phyloP scores from a whole-genome alignment of 2,797 vertebrate genomes.

The Anguilla anguilla region DNA sequence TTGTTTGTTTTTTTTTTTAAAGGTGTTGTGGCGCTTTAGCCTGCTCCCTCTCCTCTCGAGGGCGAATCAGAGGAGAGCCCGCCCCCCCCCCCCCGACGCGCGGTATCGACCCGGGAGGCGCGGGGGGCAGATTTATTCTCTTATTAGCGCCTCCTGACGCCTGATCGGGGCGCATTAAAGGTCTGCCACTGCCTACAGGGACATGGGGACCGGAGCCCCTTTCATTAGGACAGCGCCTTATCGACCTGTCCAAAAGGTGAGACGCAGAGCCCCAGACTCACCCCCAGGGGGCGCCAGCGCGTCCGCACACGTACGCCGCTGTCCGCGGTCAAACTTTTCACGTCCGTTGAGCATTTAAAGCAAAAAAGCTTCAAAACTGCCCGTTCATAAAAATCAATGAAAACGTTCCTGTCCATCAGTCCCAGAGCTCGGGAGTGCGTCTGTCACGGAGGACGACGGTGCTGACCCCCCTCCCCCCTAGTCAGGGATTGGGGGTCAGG shows the following conservation, averaged over 20 bases:
- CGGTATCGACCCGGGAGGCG: too few relatives aligned
- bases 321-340: neutral
- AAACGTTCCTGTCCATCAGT: too few relatives aligned
- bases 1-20: neutral
- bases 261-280: neutral
- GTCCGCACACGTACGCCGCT: neutral
- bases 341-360: neutral
- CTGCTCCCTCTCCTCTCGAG: neutral
- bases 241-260: conserved; percentile 37
- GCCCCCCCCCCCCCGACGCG: too few relatives aligned
- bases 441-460: neutral
- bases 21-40: neutral
- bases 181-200: conserved; percentile 25
- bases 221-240: conserved; percentile 32
- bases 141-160: conserved; percentile 69
- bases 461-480: too few relatives aligned
- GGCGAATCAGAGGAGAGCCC: too few relatives aligned
- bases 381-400: too few relatives aligned
- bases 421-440: too few relatives aligned
- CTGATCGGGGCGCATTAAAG: conserved; percentile 60
- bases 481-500: too few relatives aligned
- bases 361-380: neutral
- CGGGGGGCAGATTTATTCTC: conserved; percentile 61
- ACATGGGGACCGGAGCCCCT: conserved; percentile 31
- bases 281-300: neutral